Evolutionary conservation across 2,797 vertebrate species (phyloP), one percentile per base, ranked within the genome.

Genomic region (Anas flavirostris): DNA sequence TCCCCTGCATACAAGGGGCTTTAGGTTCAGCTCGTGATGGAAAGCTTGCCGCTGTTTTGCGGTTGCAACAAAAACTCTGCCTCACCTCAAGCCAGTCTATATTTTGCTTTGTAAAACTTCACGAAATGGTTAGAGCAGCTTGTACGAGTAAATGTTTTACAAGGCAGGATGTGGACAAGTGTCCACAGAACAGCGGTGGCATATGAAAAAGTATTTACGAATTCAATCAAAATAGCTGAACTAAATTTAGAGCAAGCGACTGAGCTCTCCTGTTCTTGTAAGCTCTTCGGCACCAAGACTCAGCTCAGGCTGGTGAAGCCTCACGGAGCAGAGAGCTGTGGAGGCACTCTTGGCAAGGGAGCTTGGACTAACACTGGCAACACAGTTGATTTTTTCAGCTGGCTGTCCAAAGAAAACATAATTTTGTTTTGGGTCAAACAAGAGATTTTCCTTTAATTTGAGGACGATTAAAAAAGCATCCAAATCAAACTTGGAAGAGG

Each of bases 361-460:
- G 53, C 29, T 69, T 52, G 91, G 86, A 77, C 44, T 50, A 52
- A 33, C 37, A 18, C 53, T 41, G 62, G 44, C 39, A 15, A 72
- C 10, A 91, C 28, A 59, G 79, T 2, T 10, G 44, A 60, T 62
- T 77, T 81, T 82, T 91, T 76, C 1, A 4, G 33, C 35, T 81
- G 53, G 41, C 63, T 87, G 25, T 85, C 76, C 86, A 93, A 95
- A 87, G 66, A 86, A 95, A 95, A 87, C 81, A 72, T 63, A 15
- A 56, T 55, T 92, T 87, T 92, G 89, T 94, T 95, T 95, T 87
- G 84, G 79, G 93, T 69, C 85, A 92, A 94, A 95, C 86, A 83
- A 87, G 69, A 87, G 60, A 89, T 94, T 93, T 95, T 89, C 92
- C 79, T 95, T 88, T 95, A 80, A 95, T 95, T 95, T 91, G 50